Percentiles rank a stretch among this genome's conserved stretches.
Evolutionary conservation across 2,888 invertebrate species (phyloP).

Genomic region (Smittia aterrima): DNA sequence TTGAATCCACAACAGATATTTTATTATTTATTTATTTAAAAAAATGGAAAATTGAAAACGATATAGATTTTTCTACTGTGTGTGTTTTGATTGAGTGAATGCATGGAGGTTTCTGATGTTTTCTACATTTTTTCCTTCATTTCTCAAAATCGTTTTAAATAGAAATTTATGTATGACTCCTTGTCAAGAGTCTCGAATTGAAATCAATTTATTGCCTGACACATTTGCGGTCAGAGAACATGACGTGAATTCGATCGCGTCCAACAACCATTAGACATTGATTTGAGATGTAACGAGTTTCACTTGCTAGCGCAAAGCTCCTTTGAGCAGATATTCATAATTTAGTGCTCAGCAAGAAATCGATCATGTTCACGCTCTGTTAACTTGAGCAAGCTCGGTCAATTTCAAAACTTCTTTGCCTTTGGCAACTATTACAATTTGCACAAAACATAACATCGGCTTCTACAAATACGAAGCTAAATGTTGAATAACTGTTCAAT

Average conservation of each 20-base stretch:
- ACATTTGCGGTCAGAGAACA: constrained; percentile 40
- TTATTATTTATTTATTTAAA: constrained; percentile 42
- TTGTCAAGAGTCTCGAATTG: constrained; percentile 34
- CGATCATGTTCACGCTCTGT: constrained; percentile 28
- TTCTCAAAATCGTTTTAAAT: constrained; percentile 31
- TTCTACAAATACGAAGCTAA: neutral
- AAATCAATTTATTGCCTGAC: constrained; percentile 41
- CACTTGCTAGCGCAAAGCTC: too few species aligned
- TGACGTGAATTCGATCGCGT: constrained; percentile 8
- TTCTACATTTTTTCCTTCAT: neutral
- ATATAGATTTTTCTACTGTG: neutral
- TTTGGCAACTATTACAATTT: neutral
- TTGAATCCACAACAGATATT: constrained; percentile 20
- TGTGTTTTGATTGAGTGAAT: constrained; percentile 28
- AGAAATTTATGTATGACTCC: constrained; percentile 40
- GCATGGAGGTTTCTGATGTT: constrained; percentile 28
- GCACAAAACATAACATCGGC: neutral
- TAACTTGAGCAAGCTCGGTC: neutral
- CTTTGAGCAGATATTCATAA: neutral
- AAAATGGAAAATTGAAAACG: constrained; percentile 41
- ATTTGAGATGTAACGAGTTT: neutral
- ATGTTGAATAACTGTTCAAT: constrained; percentile 33
- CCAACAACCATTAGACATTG: neutral
- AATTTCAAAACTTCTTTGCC: neutral
- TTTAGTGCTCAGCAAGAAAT: neutral